phyloP scores from a whole-genome alignment of 2,113 vertebrate genomes.

The Chionis minor region DNA sequence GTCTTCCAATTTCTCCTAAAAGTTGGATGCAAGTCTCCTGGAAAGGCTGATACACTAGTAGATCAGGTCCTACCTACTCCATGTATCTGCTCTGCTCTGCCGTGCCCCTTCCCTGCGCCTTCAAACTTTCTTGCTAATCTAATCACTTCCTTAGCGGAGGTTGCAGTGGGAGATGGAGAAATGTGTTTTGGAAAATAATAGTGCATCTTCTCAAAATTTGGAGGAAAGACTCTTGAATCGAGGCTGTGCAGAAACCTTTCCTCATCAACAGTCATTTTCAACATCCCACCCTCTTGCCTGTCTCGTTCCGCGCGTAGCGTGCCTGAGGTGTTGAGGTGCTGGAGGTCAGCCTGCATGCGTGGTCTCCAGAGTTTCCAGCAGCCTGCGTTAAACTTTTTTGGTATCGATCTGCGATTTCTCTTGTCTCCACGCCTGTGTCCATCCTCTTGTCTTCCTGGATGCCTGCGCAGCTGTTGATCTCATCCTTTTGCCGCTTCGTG shows the following conservation, averaged over 20 bases:
- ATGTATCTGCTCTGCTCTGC: neutral
- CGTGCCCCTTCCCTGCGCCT: neutral
- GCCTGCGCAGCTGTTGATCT: neutral
- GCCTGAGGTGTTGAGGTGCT: neutral
- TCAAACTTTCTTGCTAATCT: neutral
- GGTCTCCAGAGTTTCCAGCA: neutral
- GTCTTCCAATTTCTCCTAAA: neutral
- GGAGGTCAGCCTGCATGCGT: neutral
- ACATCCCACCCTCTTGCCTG: neutral
- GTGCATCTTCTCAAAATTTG: neutral
- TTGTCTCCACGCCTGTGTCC: neutral
- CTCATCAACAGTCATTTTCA: neutral
- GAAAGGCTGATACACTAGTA: neutral
- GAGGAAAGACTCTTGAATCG: neutral
- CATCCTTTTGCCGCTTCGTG: neutral
- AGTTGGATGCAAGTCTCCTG: neutral
- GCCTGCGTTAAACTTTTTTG: neutral
- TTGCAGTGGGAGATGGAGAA: neutral
- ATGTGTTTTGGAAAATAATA: neutral
- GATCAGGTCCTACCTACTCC: neutral
- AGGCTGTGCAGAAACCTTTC: neutral
- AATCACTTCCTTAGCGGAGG: neutral
- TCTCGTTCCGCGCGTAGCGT: accelerated
- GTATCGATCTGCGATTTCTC: neutral
- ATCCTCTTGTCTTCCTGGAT: neutral